phyloP scores from a whole-genome alignment of 2,797 vertebrate species.

The Meda fulgida region DNA sequence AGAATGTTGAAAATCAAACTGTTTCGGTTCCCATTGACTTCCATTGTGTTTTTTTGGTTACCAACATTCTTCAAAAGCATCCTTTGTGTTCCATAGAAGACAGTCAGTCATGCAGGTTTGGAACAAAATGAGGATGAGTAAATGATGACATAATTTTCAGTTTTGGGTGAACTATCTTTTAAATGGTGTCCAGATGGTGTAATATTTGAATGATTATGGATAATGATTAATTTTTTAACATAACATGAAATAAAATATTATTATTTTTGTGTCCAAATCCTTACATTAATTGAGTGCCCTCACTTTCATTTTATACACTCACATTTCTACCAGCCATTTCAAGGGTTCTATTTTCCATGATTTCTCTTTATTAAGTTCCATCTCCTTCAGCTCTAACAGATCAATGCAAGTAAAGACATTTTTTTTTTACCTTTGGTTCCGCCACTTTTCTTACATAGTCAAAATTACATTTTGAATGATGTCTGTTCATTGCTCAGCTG shows the following conservation, averaged over 20 bases:
- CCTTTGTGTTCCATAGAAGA: background rate
- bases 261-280: background rate
- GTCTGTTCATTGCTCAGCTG: background rate
- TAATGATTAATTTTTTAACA: background rate
- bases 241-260: background rate
- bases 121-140: background rate
- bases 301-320: background rate
- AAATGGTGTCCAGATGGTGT: background rate
- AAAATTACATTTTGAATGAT: background rate
- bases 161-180: background rate
- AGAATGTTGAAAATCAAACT: background rate
- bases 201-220: background rate
- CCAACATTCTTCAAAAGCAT: background rate
- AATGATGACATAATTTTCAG: background rate
- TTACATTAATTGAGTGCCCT: background rate
- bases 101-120: background rate
- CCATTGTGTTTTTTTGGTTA: background rate
- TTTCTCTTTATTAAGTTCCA: background rate
- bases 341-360: background rate
- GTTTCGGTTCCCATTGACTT: background rate
- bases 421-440: background rate
- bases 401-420: background rate
- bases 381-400: background rate
- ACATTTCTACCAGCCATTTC: background rate
- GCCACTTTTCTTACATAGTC: background rate